Percentiles rank a stretch among this genome's conserved stretches.
These are phyloP conservation scores for Tenebrio molitor DNA, from an alignment of 1,140 invertebrate genomes.

Conservation along the genomic window DNA sequence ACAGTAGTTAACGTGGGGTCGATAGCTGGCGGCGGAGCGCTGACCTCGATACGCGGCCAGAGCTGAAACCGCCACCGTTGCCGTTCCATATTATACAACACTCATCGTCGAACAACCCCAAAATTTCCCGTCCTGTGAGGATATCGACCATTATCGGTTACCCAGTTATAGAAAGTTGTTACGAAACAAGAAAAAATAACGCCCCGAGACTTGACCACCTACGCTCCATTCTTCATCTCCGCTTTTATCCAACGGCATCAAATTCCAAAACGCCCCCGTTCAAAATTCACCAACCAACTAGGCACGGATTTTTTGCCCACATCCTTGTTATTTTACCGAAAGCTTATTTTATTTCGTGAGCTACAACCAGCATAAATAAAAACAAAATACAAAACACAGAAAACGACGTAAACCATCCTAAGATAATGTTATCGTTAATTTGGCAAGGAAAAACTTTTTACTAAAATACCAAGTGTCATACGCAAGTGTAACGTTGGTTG, in stretches of 20 bases:
- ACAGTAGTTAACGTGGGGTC: slow-evolving; percentile 45
- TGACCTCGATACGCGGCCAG: slow-evolving; percentile 37
- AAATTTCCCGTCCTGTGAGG: neutral
- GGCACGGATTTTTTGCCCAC: too few relatives aligned
- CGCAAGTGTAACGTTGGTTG: neutral
- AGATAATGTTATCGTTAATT: neutral
- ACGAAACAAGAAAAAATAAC: neutral
- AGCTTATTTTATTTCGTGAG: neutral
- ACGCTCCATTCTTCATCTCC: neutral
- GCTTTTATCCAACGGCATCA: neutral
- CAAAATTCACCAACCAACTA: neutral
- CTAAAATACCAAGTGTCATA: neutral
- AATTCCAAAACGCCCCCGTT: neutral
- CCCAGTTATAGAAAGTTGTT: neutral
- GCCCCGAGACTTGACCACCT: neutral
- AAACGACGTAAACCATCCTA: neutral
- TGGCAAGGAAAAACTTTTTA: neutral
- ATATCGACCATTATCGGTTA: neutral
- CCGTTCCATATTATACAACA: neutral
- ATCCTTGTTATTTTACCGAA: neutral
- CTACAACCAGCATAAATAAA: neutral
- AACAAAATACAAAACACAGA: neutral
- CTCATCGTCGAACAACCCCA: neutral
- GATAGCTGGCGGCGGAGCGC: slow-evolving; percentile 42
- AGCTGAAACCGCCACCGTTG: slow-evolving; percentile 7